These are phyloP conservation scores for Cynoglossus semilaevis DNA, from an alignment of 2,113 vertebrate genomes.

Conservation along the genomic window DNA sequence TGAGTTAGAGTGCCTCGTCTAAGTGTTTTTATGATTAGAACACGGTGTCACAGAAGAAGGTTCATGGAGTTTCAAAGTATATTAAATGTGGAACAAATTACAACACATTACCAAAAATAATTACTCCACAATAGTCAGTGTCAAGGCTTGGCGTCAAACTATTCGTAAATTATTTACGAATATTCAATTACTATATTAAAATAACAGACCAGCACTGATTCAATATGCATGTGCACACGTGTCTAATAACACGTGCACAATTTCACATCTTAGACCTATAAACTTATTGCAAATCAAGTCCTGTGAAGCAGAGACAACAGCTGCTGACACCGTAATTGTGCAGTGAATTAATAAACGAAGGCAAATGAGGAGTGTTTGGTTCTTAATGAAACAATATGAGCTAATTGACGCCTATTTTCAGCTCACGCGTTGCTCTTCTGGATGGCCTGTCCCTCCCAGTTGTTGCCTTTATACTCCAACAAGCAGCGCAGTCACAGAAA, in stretches of 20 bases:
- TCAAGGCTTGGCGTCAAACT: background rate
- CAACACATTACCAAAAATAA: background rate
- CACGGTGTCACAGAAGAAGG: constrained; percentile 19
- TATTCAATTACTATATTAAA: background rate
- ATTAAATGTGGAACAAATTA: constrained; percentile 8
- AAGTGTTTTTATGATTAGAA: constrained; percentile 23
- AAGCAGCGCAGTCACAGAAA: background rate
- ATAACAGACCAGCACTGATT: too few species aligned
- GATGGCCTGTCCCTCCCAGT: background rate
- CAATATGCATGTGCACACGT: too few species aligned
- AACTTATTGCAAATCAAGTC: too few species aligned
- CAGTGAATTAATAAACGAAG: background rate
- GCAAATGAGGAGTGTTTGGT: background rate
- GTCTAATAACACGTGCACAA: too few species aligned
- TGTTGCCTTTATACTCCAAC: background rate
- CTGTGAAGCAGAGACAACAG: too few species aligned
- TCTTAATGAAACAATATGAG: background rate
- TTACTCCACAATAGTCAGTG: too few species aligned
- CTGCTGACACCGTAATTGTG: too few species aligned
- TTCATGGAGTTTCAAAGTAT: constrained; percentile 1
- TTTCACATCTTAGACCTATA: too few species aligned
- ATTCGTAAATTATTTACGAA: background rate
- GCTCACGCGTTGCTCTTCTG: background rate
- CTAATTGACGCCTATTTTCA: background rate
- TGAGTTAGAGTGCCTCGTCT: constrained; percentile 3